Conservation (phyloP, 2,797 vertebrate genomes). For the Coranthus polyacanthus region DNA sequence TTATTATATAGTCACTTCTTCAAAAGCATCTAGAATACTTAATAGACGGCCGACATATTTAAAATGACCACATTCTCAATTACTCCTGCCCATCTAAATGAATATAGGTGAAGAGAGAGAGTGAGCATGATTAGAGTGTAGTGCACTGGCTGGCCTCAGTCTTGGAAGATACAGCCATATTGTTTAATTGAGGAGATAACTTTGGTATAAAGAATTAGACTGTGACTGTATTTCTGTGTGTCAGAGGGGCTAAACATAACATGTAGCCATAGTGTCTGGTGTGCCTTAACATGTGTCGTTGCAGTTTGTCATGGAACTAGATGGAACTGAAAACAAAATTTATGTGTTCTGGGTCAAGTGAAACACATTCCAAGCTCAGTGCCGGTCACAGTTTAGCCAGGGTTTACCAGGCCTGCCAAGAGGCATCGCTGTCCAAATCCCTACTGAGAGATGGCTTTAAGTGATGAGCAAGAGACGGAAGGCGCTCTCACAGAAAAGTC, state of each 20-base stretch:
- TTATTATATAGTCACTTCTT: too few species aligned
- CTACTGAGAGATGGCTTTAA: conserved; percentile 52
- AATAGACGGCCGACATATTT: too few species aligned
- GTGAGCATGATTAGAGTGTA: too few species aligned
- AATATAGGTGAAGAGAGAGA: too few species aligned
- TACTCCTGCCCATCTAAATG: too few species aligned
- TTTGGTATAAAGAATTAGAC: not conserved
- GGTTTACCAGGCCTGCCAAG: conserved; percentile 23
- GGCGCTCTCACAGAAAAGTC: conserved; percentile 39
- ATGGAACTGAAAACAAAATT: conserved; percentile 12
- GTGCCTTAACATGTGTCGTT: not conserved
- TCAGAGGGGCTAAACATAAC: conserved; percentile 2
- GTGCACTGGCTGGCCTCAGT: too few species aligned
- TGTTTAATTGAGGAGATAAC: too few species aligned
- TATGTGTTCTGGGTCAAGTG: conserved; percentile 36
- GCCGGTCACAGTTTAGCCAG: conserved; percentile 22
- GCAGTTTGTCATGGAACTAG: conserved; percentile 3
- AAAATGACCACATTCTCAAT: too few species aligned
- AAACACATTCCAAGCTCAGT: conserved; percentile 11
- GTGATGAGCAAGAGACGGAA: conserved; percentile 42
- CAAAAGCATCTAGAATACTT: too few species aligned
- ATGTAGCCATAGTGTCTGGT: not conserved
- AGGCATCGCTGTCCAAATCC: conserved; percentile 52
- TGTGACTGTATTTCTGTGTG: not conserved
- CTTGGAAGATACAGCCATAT: too few species aligned